These are phyloP conservation scores for Perizoma affinitatum DNA, from an alignment of 2,888 invertebrate genomes.

Conservation along the genomic window DNA sequence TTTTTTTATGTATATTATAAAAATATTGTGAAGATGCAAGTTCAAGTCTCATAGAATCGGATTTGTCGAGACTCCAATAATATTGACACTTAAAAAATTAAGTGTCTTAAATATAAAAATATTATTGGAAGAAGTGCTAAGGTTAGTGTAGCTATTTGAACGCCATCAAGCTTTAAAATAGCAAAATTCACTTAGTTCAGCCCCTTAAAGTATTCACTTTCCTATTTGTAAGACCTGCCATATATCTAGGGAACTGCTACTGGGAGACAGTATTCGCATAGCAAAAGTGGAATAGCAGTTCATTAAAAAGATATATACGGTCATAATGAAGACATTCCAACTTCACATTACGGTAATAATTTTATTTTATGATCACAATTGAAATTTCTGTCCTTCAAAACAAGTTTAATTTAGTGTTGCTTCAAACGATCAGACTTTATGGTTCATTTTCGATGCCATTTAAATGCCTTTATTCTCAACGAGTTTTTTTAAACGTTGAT, in stretches of 20 bases:
- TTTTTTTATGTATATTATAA: no score
- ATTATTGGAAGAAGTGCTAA: conserved; percentile 15
- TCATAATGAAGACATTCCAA: conserved; percentile 70
- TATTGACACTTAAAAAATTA: no score
- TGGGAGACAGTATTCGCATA: conserved; percentile 63
- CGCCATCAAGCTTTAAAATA: conserved; percentile 54
- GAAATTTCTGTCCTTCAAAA: background rate
- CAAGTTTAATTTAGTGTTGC: background rate
- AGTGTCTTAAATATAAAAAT: background rate
- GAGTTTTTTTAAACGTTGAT: background rate
- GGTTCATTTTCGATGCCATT: no score
- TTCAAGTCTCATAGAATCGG: no score
- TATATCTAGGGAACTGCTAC: conserved; percentile 62
- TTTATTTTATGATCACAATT: background rate
- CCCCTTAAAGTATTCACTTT: conserved; percentile 51
- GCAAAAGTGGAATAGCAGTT: conserved; percentile 68
- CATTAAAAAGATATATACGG: conserved; percentile 80
- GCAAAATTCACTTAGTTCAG: conserved; percentile 59
- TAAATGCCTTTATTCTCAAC: background rate
- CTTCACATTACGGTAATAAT: conserved; percentile 53
- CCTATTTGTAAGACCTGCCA: conserved; percentile 61
- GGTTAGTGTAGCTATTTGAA: conserved; percentile 22
- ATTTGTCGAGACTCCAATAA: no score
- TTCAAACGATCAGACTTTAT: background rate
- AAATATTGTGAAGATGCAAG: no score